Base-by-base conservation (phyloP, 2,797 vertebrate genomes). In the Urocyon cinereoargenteus region DNA sequence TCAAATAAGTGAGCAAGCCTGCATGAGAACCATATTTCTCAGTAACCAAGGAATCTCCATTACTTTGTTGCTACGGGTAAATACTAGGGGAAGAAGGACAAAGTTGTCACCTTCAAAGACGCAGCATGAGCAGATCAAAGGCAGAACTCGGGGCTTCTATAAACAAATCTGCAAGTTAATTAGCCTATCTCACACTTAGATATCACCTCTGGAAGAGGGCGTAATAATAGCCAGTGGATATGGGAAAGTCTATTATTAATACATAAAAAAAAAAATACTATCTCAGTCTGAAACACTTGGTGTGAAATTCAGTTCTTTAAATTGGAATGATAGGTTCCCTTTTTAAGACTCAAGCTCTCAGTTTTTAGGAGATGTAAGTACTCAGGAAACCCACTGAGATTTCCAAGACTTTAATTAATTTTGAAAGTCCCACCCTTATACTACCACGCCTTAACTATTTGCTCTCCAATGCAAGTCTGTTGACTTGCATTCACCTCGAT, bases 1-100 rank as follows among this genome's bases (percentile, higher is more conserved):
- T 93, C 89, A 86, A 94, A 85, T 88, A 96, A 92, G 79, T 86
- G 19, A 97, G 77, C 40, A 82, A 78, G 78, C 4, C n/a, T 57
- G 3, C 24, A 28, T 57, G 78, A 93, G 62, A 93, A 93, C 55
- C 64, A 5, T 79, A 92, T 88, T 95, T 86, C 64, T 68, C 89
- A 59, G 77, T 55, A 92, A 40, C 34, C 51, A 57, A 78, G 24
- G 68, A 73, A 22, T 62, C 73, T 36, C 53, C 51, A 36, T 49
- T 36, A 64, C 6, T 81, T 55, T 77, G 13, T 62, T 51, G 59
- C 31, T 79, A 12, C 5, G 81, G 55, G 5, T 79, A 88, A 97
- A 62, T 77, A 86, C 31, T 26, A 73, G 14, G 86, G 68, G 45
- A 57, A 14, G 95, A 93, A 21, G n/a, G 36, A 85, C n/a, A 64